Percentiles rank a stretch among this genome's conserved stretches.
phyloP scores from a whole-genome alignment of 2,888 invertebrate species.

The Muschampia plurimacula region DNA sequence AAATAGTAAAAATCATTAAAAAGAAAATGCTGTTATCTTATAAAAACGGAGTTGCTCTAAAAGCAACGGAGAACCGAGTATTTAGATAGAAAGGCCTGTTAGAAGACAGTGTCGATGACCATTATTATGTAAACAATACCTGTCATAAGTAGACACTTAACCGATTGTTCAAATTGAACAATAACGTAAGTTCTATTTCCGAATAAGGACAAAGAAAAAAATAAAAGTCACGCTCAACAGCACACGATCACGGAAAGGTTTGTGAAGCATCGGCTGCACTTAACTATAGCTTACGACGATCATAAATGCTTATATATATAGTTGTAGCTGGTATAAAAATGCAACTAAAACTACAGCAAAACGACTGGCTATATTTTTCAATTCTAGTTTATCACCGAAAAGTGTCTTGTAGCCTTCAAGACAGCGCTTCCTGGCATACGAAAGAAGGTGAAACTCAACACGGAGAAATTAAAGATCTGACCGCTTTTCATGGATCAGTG shows the following conservation, averaged over 20 bases:
- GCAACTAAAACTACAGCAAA: constrained; percentile 21
- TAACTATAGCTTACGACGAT: constrained; percentile 37
- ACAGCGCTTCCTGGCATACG: constrained; percentile 65
- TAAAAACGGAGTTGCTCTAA: background rate
- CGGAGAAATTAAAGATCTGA: constrained; percentile 55
- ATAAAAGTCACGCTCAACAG: constrained; percentile 64
- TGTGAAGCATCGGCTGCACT: constrained; percentile 48
- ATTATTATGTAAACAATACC: constrained; percentile 42
- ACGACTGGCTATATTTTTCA: background rate
- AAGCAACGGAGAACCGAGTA: constrained; percentile 5
- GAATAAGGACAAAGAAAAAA: constrained; percentile 51
- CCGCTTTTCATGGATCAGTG: constrained; percentile 58
- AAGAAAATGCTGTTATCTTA: background rate
- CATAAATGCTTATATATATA: background rate
- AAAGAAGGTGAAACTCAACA: constrained; percentile 71
- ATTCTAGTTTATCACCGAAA: constrained; percentile 22
- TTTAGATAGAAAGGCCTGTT: constrained; percentile 22
- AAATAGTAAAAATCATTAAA: no score
- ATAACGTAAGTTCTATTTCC: constrained; percentile 39
- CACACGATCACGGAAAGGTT: constrained; percentile 59
- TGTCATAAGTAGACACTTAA: constrained; percentile 7
- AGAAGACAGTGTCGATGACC: constrained; percentile 22
- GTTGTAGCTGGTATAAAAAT: constrained; percentile 10
- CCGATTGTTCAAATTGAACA: constrained; percentile 28
- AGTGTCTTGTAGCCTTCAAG: constrained; percentile 39